Base-by-base conservation (phyloP, 2,113 vertebrate species). In the Syrmaticus mikado region DNA sequence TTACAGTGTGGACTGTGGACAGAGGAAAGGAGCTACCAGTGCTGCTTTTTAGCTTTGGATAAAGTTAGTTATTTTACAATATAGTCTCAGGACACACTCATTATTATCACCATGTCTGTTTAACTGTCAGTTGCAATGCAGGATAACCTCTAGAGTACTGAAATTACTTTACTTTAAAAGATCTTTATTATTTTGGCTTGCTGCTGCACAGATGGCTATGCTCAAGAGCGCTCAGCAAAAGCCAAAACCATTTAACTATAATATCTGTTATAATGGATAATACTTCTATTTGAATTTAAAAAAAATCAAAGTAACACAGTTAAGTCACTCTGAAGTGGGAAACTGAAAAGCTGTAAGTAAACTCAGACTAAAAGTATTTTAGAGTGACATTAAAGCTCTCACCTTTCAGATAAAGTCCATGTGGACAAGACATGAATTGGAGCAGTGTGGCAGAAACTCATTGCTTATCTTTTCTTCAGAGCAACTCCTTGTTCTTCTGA, bases 391-490 rank as follows among this genome's bases (percentile, higher is more conserved):
- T n/a, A 40, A 81, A 32, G 2, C 24, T 10, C 22, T 28, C 70
- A 10, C 27, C 38, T 18, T 25, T 61, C 40, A n/a, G 32, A 2
- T 72, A 4, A 11, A 76, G 30, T n/a, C 70, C 3, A 0, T 1
- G 18, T 5, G 21, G 66, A 7, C 22, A 16, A 12, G 24, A 14
- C 43, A 1, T 0, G 4, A 9, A 8, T 0, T 32, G 46, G 30
- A 32, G 16, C 24, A 11, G 4, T 28, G 15, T 18, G 27, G 28
- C 34, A 52, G 15, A 70, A 55, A 38, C 50, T 36, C 24, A 62
- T 8, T 32, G 52, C 66, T 57, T 5, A 71, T 28, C 62, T 79
- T 62, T 38, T 36, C 61, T 40, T 52, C 10, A 36, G 27, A 76
- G 40, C 34, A 65, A 7, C 19, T 38, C 40, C 25, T 64, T 25